Base-by-base conservation (phyloP, 2,888 invertebrate genomes). In the Leucophenga montana region DNA sequence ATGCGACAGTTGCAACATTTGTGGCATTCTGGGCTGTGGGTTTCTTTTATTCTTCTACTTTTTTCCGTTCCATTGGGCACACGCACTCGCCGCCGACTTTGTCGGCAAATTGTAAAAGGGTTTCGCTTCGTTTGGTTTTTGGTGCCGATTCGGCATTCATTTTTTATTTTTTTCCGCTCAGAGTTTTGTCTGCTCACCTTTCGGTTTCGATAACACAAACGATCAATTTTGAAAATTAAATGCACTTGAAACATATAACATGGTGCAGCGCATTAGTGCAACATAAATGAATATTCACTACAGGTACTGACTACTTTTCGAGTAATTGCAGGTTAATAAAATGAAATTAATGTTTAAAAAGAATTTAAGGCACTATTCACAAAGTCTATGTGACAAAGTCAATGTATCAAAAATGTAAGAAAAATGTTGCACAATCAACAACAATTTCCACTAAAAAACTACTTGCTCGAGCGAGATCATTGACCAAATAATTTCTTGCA, bases 191-290 rank as follows among this genome's bases (percentile, higher is more conserved):
- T 65, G 62, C 44, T 14, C 62, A 72, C 66, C 71, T 67, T 59
- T 71, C 68, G 68, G 66, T 59, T 71, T 33, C 69, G 74, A 79
- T 84, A 83, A 84, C 76, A 73, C 78, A 84, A 83, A 82, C 80
- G 77, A 79, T 76, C 75, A 74, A 77, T 80, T 75, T 64, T 66
- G 68, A 70, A 73, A 74, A 77, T 78, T 73, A 73, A 54, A 62
- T 8, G 20, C 68, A 61, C 31, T 50, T 84, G 80, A 81, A 78
- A 76, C 75, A 74, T 71, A 79, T 81, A 73, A 73, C 78, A 73
- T 78, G 75, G 76, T 71, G 50, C 50, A 16, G 8, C 18, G 50
- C 50, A 8, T 50, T 31, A 8, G 39, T 39, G 39, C 39, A 39
- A 39, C 39, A 39, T 11, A 39, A 39, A 11, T 11, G 39, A 39